Base-by-base conservation (phyloP, 2,888 invertebrate species). In the Hofmannophila pseudospretella region DNA sequence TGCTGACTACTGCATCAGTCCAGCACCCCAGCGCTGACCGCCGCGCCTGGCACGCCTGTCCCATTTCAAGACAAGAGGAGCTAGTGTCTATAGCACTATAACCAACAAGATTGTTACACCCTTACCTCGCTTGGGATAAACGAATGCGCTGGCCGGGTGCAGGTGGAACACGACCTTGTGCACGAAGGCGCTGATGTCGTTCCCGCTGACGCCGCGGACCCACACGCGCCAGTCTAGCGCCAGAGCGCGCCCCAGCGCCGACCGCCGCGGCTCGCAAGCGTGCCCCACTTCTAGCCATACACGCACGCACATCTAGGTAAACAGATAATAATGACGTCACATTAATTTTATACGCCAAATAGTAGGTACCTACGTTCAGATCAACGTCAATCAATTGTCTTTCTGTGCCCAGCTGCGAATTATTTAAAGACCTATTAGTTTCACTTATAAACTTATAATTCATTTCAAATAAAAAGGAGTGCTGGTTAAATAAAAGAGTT, bases 1-100 rank as follows among this genome's bases (percentile, higher is more conserved):
- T 85, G 46, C 71, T 62, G 25, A 67, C 68, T 22, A 84, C 85
- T 78, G 25, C 80, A 69, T 85, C 85, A 86, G 68, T 86, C 84
- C 32, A 84, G 67, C 31, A 80, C 2, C 84, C 84, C 25, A 69
- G 53, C 30, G 76, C 65, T 9, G 80, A 71, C 23, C 64, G 73
- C 28, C 80, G 76, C 42, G 85, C 82, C 49, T 81, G 80, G 56
- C 82, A 80, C 48, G 63, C 71, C 68, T 86, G 85, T 7, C 85
- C 85, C 59, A 85, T 82, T 65, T 85, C 84, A 60, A 85, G 72
- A 81, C 85, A 85, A n/a, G n/a, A n/a, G n/a, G n/a, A n/a, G n/a
- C n/a, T n/a, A n/a, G n/a, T n/a, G n/a, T n/a, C n/a, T n/a, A n/a
- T n/a, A n/a, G n/a, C n/a, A n/a, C n/a, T n/a, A n/a, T n/a, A n/a